Conservation (phyloP, 1,140 invertebrate genomes). For the Brachionus rotundiformis region DNA sequence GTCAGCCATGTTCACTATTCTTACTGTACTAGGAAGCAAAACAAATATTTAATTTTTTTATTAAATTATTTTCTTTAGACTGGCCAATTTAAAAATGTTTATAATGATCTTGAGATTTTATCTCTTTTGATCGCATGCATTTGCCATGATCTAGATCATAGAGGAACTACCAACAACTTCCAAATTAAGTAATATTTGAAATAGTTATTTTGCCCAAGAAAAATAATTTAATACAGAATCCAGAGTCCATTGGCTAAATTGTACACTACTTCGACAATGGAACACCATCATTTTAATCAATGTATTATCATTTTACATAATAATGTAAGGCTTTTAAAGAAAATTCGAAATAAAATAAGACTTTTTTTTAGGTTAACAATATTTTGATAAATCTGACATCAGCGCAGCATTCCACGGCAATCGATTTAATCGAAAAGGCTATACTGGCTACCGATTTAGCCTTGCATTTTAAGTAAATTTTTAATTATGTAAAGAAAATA, state of each 20-base stretch:
- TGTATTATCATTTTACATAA: conserved; percentile 94
- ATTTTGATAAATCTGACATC: conserved; percentile 82
- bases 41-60: no score
- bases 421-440: conserved; percentile 85
- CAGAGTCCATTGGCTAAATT: conserved; percentile 77
- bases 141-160: conserved; percentile 65
- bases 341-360: background rate
- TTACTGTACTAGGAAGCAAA: conserved; percentile 70
- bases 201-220: background rate
- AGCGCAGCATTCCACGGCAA: conserved; percentile 82
- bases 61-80: background rate
- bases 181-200: conserved; percentile 59
- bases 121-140: conserved; percentile 61
- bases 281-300: conserved; percentile 96
- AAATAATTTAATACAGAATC: background rate
- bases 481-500: background rate
- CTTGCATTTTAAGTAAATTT: conserved; percentile 84
- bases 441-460: conserved; percentile 92
- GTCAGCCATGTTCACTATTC: conserved; percentile 94
- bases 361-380: conserved; percentile 69
- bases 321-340: conserved; percentile 62
- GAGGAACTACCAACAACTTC: conserved; percentile 64
- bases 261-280: conserved; percentile 92
- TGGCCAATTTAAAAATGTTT: conserved; percentile 43
- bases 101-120: conserved; percentile 59